Evolutionary conservation across 2,888 invertebrate genomes (phyloP).

Genomic region (Cinara cedri): DNA sequence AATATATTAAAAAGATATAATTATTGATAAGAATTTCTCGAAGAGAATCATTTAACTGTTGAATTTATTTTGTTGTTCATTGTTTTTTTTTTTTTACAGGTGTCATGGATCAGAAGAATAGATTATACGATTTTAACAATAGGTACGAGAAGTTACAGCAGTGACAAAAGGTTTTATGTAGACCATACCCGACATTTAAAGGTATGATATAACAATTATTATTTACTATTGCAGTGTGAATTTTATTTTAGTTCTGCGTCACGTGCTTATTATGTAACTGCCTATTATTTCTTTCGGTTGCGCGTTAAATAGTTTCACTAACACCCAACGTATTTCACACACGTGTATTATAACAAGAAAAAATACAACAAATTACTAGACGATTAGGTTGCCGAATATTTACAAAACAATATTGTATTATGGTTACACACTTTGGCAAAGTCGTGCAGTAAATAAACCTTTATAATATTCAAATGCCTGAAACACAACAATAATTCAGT

Average conservation of each 20-base stretch:
- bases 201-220: slow-evolving; percentile 63
- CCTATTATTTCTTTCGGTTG: background rate
- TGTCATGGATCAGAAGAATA: slow-evolving; percentile 84
- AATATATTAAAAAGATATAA: too few relatives aligned
- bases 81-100: slow-evolving; percentile 65
- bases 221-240: background rate
- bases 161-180: slow-evolving; percentile 85
- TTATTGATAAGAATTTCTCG: too few relatives aligned
- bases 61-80: background rate
- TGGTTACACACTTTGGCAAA: too few relatives aligned
- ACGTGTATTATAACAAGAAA: background rate
- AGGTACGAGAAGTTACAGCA: slow-evolving; percentile 84
- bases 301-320: background rate
- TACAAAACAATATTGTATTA: background rate
- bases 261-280: too few relatives aligned
- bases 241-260: background rate
- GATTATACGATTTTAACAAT: slow-evolving; percentile 84
- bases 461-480: slow-evolving; percentile 35
- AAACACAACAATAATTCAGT: slow-evolving; percentile 44
- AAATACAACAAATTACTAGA: too few relatives aligned
- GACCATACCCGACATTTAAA: slow-evolving; percentile 85
- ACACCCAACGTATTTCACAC: background rate
- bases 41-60: too few relatives aligned
- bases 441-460: slow-evolving; percentile 7
- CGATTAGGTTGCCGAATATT: background rate